Conservation (phyloP, 2,113 vertebrate genomes). For the Sceloporus tristichus region DNA sequence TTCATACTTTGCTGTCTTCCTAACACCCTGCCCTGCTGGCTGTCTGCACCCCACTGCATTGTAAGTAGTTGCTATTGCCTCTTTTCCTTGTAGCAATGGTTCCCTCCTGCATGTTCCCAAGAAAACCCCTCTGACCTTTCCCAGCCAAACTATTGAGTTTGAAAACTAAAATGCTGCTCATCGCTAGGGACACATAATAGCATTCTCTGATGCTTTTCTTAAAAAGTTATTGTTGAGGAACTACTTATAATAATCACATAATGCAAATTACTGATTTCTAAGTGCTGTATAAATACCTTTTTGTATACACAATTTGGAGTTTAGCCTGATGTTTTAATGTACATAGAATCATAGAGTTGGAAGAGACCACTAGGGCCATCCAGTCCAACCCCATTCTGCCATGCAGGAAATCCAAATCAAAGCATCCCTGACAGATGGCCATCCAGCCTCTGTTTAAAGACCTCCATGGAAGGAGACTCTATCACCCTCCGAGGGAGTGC, state of each 20-base stretch:
- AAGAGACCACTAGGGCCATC: no score
- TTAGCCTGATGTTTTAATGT: background rate
- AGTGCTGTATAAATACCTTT: background rate
- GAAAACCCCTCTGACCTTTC: background rate
- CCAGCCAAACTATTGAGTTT: background rate
- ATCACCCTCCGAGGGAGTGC: no score
- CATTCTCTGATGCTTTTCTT: background rate
- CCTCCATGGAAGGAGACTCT: no score
- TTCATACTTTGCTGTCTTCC: constrained; percentile 40
- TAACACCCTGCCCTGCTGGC: constrained; percentile 29
- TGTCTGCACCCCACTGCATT: constrained; percentile 44
- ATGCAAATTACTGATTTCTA: constrained; percentile 6
- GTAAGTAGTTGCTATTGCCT: constrained; percentile 54
- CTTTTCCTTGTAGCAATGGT: background rate
- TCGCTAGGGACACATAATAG: background rate
- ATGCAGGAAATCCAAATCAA: no score
- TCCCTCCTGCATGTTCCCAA: background rate
- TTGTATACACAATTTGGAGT: background rate
- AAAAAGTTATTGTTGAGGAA: background rate
- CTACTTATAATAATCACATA: background rate
- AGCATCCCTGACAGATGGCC: no score
- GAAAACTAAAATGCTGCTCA: background rate
- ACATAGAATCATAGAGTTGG: no score
- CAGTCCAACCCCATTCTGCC: no score
- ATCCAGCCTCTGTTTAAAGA: no score